Evolutionary conservation across 2,888 invertebrate species (phyloP).

Genomic region (Sphecodes monilicornis): DNA sequence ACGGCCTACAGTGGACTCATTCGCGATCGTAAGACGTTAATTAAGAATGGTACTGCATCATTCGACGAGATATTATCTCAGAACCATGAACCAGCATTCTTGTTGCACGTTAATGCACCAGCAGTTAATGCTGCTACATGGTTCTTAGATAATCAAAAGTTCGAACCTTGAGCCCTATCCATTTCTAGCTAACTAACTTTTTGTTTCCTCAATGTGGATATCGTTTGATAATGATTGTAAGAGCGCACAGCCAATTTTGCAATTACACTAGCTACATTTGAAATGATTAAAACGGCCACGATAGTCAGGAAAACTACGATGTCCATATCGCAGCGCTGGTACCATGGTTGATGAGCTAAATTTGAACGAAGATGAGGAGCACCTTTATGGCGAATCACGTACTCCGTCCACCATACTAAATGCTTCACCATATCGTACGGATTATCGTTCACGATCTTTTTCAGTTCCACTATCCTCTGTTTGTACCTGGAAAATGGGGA

Average conservation of each 20-base stretch:
- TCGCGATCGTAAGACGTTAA: no score
- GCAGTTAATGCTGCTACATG: neutral
- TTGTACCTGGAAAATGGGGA: constrained; percentile 66
- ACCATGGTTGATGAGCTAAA: constrained; percentile 64
- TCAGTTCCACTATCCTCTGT: constrained; percentile 49
- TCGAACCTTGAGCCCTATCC: neutral
- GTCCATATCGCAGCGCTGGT: constrained; percentile 68
- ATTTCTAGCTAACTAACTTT: constrained; percentile 14
- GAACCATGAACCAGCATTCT: no score
- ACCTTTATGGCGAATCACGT: constrained; percentile 71
- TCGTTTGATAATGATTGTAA: neutral
- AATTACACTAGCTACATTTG: neutral
- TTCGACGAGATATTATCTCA: no score
- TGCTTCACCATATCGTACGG: constrained; percentile 62
- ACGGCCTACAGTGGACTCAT: no score
- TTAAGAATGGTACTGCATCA: no score
- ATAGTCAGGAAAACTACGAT: constrained; percentile 62
- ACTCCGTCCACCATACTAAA: constrained; percentile 73
- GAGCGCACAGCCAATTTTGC: neutral
- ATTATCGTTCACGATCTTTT: constrained; percentile 46
- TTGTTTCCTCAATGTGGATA: neutral
- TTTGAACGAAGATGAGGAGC: constrained; percentile 61
- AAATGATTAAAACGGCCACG: neutral
- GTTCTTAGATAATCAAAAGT: neutral
- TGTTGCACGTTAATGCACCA: no score